Conservation (phyloP, 2,797 vertebrate species). For the Labroides dimidiatus region DNA sequence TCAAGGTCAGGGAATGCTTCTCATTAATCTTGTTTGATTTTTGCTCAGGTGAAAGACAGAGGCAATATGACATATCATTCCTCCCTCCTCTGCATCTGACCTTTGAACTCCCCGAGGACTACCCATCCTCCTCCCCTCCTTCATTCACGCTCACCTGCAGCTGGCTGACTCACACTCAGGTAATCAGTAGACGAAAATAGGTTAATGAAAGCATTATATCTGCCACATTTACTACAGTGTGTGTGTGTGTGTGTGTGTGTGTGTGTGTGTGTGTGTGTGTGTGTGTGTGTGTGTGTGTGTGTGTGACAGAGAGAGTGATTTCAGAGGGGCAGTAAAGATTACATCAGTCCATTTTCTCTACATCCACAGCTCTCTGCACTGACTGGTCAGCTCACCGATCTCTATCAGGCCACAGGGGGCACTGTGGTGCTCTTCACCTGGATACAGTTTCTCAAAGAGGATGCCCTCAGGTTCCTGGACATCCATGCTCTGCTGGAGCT, state of each 20-base stretch:
- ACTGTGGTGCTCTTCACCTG: slow-evolving; percentile 91
- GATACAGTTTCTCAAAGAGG: slow-evolving; percentile 92
- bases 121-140: slow-evolving; percentile 89
- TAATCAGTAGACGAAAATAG: slow-evolving; percentile 44
- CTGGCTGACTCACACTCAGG: slow-evolving; percentile 91
- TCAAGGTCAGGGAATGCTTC: too few relatives aligned
- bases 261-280: neutral
- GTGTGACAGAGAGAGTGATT: neutral
- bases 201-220: neutral
- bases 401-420: slow-evolving; percentile 87
- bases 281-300: neutral
- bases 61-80: slow-evolving; percentile 84
- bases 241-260: neutral
- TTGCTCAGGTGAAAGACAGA: slow-evolving; percentile 54
- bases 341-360: neutral
- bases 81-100: slow-evolving; percentile 89
- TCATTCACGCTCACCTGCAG: slow-evolving; percentile 87
- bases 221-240: neutral
- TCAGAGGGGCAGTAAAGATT: slow-evolving; percentile 1
- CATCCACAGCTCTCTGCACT: slow-evolving; percentile 86
- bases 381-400: slow-evolving; percentile 81
- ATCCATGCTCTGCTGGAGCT: slow-evolving; percentile 86
- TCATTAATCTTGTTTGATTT: neutral
- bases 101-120: slow-evolving; percentile 89
- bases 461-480: slow-evolving; percentile 85